Evolutionary conservation across 1,140 invertebrate species (phyloP), one percentile per base, ranked within the genome.

Genomic region (Prorops nasuta): DNA sequence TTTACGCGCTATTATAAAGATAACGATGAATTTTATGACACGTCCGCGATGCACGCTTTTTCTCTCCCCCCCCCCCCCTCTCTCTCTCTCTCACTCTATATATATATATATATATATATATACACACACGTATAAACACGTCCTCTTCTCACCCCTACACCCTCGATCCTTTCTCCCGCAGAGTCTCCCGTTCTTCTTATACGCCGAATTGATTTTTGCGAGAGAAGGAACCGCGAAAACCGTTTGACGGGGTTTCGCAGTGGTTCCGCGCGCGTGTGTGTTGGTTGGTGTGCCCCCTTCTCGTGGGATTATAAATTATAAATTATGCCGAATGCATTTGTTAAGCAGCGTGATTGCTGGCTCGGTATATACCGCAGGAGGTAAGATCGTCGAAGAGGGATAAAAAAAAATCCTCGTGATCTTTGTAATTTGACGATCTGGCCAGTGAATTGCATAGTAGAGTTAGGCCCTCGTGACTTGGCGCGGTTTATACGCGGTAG

Each of bases 381-480:
- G 18, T 18, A 17, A 10, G 16, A 10, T 18, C 36, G 14, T n/a
- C 3, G 16, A 40, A 38, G 36, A 16, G 19, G 14, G 15, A 40
- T 24, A 37, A 14, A 15, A 10, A 16, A 31, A 40, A 12, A 22
- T 46, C 24, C 34, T 14, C 19, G 39, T 50, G 60, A 67, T 61
- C 56, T 52, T 60, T 52, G 49, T 67, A 65, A 72, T 71, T 71
- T 59, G 65, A 65, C 52, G 69, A 72, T 71, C 45, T 44, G 39
- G 49, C 43, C 53, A 54, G 61, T 41, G 43, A 51, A 41, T 41
- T 20, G 54, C 38, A 55, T 47, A 49, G 38, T 52, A 51, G 72
- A 74, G 72, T 72, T 64, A 75, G 74, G 61, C 57, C 66, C 62
- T 76, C 73, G 73, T 76, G 73, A 76, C 73, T 71, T 52, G 63